A percentile compares a stretch with the other conserved stretches of the same genome.
phyloP scores from a whole-genome alignment of 92 coral and sea anemone genomes.

The Parazoanthus atlanticus region DNA sequence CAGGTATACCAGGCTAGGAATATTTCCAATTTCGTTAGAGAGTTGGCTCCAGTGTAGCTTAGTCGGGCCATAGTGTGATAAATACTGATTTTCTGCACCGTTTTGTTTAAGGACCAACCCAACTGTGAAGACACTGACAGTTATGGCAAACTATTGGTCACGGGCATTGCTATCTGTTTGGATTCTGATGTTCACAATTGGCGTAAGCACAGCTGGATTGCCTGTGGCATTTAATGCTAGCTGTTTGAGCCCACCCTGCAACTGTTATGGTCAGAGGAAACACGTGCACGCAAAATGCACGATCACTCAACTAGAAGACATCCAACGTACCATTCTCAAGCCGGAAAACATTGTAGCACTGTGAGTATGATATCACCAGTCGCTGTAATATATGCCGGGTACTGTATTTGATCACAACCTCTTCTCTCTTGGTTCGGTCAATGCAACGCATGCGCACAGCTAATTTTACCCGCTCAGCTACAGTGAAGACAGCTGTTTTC shows the following conservation, averaged over 20 bases:
- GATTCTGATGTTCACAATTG: neutral
- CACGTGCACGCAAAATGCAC: conserved; percentile 7
- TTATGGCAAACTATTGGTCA: neutral
- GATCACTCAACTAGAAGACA: neutral
- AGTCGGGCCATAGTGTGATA: neutral
- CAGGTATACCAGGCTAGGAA: too few relatives aligned
- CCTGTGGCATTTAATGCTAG: neutral
- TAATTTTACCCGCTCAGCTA: too few relatives aligned
- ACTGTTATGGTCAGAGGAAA: neutral
- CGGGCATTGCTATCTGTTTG: neutral
- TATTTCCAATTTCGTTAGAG: too few relatives aligned
- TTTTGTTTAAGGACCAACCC: too few relatives aligned
- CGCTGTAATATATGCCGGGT: neutral
- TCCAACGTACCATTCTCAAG: neutral
- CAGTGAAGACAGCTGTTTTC: too few relatives aligned
- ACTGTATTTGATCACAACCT: neutral
- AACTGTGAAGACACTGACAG: neutral
- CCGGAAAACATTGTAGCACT: neutral
- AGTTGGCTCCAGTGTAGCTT: too few relatives aligned
- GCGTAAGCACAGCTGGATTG: neutral
- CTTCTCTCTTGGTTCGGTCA: too few relatives aligned
- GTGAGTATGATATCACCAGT: neutral
- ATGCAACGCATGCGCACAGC: too few relatives aligned
- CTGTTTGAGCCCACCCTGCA: conserved; percentile 23
- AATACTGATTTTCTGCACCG: neutral